Conservation (phyloP, 2,888 invertebrate genomes). For the Ariolimax columbianus region DNA sequence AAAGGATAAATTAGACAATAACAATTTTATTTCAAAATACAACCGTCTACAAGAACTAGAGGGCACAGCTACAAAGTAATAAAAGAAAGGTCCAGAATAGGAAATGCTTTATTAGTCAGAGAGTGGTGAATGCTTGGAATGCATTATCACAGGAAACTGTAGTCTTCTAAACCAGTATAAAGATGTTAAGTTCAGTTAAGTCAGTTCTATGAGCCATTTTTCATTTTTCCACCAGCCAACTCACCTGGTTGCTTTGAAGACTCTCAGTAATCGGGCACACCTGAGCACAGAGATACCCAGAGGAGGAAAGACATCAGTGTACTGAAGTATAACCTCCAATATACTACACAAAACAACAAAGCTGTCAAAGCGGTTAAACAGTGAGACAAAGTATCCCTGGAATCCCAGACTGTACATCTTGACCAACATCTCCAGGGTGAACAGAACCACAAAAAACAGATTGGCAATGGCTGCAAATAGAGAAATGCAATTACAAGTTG, state of each 20-base stretch:
- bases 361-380: slow-evolving; percentile 99
- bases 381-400: slow-evolving; percentile 98
- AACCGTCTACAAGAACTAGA: too few relatives aligned
- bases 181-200: too few relatives aligned
- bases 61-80: too few relatives aligned
- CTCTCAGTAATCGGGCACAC: slow-evolving; percentile 95
- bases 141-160: too few relatives aligned
- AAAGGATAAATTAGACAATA: too few relatives aligned
- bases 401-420: slow-evolving; percentile 99
- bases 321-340: slow-evolving; percentile 95
- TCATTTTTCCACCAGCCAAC: background rate
- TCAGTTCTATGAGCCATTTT: too few relatives aligned
- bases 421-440: slow-evolving; percentile 98
- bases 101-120: too few relatives aligned
- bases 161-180: too few relatives aligned
- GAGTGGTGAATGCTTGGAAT: too few relatives aligned
- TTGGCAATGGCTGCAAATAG: slow-evolving; percentile 91
- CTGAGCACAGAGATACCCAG: slow-evolving; percentile 98
- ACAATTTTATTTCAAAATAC: too few relatives aligned
- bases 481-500: too few relatives aligned
- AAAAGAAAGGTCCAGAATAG: too few relatives aligned
- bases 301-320: slow-evolving; percentile 95
- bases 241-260: slow-evolving; percentile 99
- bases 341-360: slow-evolving; percentile 99
- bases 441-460: slow-evolving; percentile 97